Percentiles rank a stretch among this genome's conserved stretches.
These are phyloP conservation scores for Amphipyra berbera DNA, from an alignment of 2,888 invertebrate species.

Conservation along the genomic window DNA sequence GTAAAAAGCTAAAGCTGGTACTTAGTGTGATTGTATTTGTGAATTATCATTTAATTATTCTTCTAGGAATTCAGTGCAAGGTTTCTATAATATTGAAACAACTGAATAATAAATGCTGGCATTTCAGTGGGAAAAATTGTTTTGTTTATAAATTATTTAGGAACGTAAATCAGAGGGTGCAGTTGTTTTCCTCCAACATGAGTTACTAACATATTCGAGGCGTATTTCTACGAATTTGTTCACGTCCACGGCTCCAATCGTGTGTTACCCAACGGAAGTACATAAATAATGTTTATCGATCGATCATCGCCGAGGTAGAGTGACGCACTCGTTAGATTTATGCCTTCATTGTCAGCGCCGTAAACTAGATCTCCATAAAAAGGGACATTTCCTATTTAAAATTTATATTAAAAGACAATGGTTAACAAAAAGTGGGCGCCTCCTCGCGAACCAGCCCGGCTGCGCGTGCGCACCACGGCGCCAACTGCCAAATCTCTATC, in stretches of 20 bases:
- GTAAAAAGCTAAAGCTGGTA: slow-evolving; percentile 2
- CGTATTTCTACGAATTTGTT: slow-evolving; percentile 75
- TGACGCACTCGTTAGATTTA: slow-evolving; percentile 88
- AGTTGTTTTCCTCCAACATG: slow-evolving; percentile 39
- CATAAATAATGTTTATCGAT: slow-evolving; percentile 90
- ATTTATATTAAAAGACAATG: slow-evolving; percentile 90
- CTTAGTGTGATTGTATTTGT: slow-evolving; percentile 31
- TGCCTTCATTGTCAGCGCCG: slow-evolving; percentile 88
- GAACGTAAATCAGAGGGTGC: slow-evolving; percentile 35
- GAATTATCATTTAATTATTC: slow-evolving; percentile 41
- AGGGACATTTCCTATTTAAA: slow-evolving; percentile 90
- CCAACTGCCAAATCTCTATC: slow-evolving; percentile 90
- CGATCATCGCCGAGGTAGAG: slow-evolving; percentile 85
- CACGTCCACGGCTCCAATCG: slow-evolving; percentile 74
- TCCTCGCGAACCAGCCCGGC: slow-evolving; percentile 78
- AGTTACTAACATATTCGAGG: slow-evolving; percentile 55
- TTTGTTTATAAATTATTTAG: slow-evolving; percentile 47
- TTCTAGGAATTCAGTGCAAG: neutral
- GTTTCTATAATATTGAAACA: neutral
- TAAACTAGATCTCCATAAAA: slow-evolving; percentile 90
- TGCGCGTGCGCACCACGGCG: slow-evolving; percentile 78
- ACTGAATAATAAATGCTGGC: slow-evolving; percentile 10
- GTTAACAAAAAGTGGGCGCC: slow-evolving; percentile 89
- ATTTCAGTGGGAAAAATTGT: slow-evolving; percentile 23
- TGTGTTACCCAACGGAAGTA: slow-evolving; percentile 82